phyloP scores from a whole-genome alignment of 2,888 invertebrate genomes.

The Orthosia gothica region DNA sequence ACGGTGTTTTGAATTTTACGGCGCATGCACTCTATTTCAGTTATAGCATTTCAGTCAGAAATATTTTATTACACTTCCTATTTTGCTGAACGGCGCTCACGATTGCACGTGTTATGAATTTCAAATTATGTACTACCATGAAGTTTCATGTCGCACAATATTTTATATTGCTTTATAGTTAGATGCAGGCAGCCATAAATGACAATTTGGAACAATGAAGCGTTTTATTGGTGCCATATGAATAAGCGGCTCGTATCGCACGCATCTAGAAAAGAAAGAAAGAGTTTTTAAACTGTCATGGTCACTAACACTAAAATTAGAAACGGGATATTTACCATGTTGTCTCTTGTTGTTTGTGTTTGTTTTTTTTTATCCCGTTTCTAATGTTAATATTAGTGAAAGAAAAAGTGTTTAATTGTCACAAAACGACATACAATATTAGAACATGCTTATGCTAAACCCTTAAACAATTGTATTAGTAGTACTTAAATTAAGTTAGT shows the following conservation, averaged over 20 bases:
- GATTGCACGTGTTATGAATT: conserved; percentile 86
- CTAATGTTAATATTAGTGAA: no score
- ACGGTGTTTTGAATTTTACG: conserved; percentile 76
- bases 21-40: conserved; percentile 83
- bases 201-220: conserved; percentile 67
- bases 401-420: no score
- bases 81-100: conserved; percentile 85
- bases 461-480: no score
- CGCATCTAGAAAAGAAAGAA: conserved; percentile 3
- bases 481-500: no score
- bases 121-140: conserved; percentile 78
- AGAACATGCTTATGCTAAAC: no score
- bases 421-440: no score
- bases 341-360: no score
- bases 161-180: conserved; percentile 76
- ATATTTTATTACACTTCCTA: conserved; percentile 86
- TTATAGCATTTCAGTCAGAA: conserved; percentile 84
- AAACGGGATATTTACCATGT: no score
- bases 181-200: conserved; percentile 70
- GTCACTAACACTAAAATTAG: no score
- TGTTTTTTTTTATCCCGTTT: no score
- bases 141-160: conserved; percentile 75
- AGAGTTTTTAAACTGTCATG: no score
- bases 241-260: conserved; percentile 36
- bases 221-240: conserved; percentile 50